Conservation (phyloP, 2,888 invertebrate species). For the Eurytoma californica region DNA sequence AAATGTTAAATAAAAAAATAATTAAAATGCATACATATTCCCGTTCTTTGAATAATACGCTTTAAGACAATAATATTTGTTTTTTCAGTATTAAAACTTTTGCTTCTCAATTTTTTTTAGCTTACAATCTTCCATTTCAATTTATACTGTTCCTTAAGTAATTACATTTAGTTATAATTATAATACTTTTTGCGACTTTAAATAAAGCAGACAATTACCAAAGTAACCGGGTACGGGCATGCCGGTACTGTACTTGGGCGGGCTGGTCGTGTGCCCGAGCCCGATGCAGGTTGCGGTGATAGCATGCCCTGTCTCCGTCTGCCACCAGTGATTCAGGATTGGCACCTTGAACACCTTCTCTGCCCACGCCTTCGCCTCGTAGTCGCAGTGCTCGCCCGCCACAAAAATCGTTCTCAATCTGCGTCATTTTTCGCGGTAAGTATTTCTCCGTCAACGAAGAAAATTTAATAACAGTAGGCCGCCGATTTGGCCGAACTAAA, state of each 20-base stretch:
- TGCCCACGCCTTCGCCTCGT: constrained; percentile 90
- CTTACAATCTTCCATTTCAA: too few species aligned
- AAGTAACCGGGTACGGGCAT: constrained; percentile 93
- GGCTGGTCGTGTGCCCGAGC: constrained; percentile 82
- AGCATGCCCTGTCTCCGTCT: constrained; percentile 95
- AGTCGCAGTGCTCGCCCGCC: constrained; percentile 95
- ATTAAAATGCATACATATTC: too few species aligned
- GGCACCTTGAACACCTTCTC: constrained; percentile 84
- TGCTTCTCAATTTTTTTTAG: too few species aligned
- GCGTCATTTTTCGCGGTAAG: background rate
- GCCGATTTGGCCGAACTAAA: background rate
- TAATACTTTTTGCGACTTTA: background rate
- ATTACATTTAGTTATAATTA: too few species aligned
- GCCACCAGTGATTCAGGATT: constrained; percentile 97
- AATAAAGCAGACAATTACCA: constrained; percentile 75
- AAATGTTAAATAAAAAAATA: too few species aligned
- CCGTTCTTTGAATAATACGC: too few species aligned
- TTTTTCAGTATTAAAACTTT: too few species aligned
- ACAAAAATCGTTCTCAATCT: constrained; percentile 84
- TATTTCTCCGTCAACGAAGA: background rate
- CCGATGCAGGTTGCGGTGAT: constrained; percentile 91
- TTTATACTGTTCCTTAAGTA: too few species aligned
- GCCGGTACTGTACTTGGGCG: constrained; percentile 88
- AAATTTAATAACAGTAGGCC: background rate
- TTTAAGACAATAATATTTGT: too few species aligned